A percentile compares a stretch with the other conserved stretches of the same genome.
Evolutionary conservation across 2,888 invertebrate species (phyloP).

Genomic region (Autographa pulchrina): DNA sequence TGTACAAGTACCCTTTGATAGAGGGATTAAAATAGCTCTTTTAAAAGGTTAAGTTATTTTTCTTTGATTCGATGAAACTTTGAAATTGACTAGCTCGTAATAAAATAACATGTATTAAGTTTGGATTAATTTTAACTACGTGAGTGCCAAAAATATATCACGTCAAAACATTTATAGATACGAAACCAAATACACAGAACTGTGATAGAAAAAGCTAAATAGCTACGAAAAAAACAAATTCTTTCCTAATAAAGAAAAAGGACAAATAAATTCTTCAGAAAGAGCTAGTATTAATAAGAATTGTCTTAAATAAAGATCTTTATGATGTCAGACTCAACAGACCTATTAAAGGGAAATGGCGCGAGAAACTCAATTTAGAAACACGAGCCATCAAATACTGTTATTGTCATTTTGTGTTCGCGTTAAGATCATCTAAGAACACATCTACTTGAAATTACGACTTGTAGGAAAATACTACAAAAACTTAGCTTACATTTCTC

Average conservation of each 20-base stretch:
- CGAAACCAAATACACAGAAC: too few species aligned
- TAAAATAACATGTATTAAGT: too few species aligned
- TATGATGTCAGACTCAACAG: background rate
- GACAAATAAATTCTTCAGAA: background rate
- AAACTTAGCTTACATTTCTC: too few species aligned
- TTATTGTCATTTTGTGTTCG: constrained; percentile 1
- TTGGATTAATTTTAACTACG: too few species aligned
- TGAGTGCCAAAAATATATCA: too few species aligned
- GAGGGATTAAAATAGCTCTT: too few species aligned
- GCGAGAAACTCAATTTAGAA: constrained; percentile 15
- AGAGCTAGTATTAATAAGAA: background rate
- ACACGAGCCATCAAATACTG: constrained; percentile 18
- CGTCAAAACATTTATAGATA: too few species aligned
- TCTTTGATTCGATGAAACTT: too few species aligned
- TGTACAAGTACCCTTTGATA: too few species aligned
- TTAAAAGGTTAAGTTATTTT: too few species aligned
- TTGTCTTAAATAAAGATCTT: background rate
- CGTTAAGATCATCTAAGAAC: background rate
- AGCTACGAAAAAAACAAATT: background rate
- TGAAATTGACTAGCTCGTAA: too few species aligned
- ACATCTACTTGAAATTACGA: background rate
- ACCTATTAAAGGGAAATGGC: background rate
- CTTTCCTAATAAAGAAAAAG: background rate
- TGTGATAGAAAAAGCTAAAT: background rate
- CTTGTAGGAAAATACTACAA: background rate